A percentile compares a stretch with the other conserved stretches of the same genome.
Evolutionary conservation across 2,113 vertebrate species (phyloP).

Genomic region (Haemorhous mexicanus): DNA sequence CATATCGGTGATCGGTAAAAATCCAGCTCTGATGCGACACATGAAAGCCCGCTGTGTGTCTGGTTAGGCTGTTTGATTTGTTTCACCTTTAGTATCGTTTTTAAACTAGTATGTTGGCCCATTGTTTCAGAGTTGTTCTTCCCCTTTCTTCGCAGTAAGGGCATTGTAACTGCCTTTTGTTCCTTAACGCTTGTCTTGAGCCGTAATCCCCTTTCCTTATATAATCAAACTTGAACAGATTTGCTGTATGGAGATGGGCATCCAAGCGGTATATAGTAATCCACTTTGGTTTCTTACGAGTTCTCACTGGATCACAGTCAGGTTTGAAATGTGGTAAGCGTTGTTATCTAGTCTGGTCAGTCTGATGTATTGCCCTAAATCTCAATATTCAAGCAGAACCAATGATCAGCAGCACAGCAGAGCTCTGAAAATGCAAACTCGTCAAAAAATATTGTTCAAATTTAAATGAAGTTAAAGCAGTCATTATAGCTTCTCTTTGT

Average conservation of each 20-base stretch:
- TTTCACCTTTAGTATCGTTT: not conserved
- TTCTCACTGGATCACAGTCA: not conserved
- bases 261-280: not conserved
- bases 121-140: not conserved
- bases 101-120: not conserved
- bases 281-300: not conserved
- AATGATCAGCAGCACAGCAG: not conserved
- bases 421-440: not conserved
- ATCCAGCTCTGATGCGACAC: not conserved
- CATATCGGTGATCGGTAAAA: not conserved
- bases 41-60: not conserved
- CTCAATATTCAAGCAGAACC: not conserved
- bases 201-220: not conserved
- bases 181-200: not conserved
- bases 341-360: not conserved
- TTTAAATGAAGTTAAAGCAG: not conserved
- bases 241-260: not conserved
- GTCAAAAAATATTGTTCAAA: not conserved
- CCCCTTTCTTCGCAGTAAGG: not conserved
- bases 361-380: not conserved
- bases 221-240: constrained; percentile 7
- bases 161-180: not conserved
- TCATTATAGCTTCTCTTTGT: not conserved
- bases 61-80: not conserved
- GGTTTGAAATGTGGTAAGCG: not conserved